Percentiles rank a stretch among this genome's conserved stretches.
Evolutionary conservation across 2,888 invertebrate genomes (phyloP).

Genomic region (Notodonta dromedarius): DNA sequence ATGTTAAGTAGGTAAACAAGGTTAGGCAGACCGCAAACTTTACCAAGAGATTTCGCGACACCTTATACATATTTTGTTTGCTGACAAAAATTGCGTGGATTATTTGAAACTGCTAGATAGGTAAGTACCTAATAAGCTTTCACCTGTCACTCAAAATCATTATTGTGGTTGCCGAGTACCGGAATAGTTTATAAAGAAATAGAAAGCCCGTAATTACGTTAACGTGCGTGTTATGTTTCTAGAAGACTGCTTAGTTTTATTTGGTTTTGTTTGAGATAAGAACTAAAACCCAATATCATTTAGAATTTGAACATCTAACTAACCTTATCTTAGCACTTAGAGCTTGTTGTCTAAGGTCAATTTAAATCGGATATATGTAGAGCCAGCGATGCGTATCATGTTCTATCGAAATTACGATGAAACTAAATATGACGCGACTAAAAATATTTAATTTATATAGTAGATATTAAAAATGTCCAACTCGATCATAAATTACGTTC

Average conservation of each 20-base stretch:
- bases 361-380: too few relatives aligned
- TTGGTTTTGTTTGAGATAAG: too few relatives aligned
- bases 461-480: too few relatives aligned
- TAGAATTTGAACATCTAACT: too few relatives aligned
- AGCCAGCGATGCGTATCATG: too few relatives aligned
- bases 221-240: not conserved
- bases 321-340: too few relatives aligned
- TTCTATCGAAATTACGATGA: too few relatives aligned
- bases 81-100: not conserved
- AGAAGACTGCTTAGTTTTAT: not conserved
- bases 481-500: too few relatives aligned
- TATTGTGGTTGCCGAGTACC: not conserved
- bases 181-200: conserved; percentile 1
- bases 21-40: conserved; percentile 16
- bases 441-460: too few relatives aligned
- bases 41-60: conserved; percentile 16
- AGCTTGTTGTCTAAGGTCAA: too few relatives aligned
- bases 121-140: not conserved
- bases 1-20: conserved; percentile 21
- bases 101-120: not conserved
- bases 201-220: not conserved
- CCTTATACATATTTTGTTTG: not conserved
- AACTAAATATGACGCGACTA: too few relatives aligned
- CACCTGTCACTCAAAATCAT: not conserved
- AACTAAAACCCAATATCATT: too few relatives aligned